Evolutionary conservation across 2,888 invertebrate species (phyloP).

Genomic region (Galerucella calmariensis): DNA sequence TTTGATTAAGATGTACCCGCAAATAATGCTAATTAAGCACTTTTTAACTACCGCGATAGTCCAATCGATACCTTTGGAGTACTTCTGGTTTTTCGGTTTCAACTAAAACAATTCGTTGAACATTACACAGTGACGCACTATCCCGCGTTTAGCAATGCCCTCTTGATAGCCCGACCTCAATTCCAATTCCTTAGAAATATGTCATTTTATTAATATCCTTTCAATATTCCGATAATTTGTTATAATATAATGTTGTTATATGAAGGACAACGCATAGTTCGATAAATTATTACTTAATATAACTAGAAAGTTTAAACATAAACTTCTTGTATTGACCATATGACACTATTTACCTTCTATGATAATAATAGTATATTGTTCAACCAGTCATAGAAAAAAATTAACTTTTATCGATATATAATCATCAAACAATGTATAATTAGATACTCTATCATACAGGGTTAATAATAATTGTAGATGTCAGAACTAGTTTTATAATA

Average conservation of each 20-base stretch:
- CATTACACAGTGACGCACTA: no score
- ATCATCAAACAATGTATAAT: not conserved
- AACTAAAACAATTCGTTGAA: no score
- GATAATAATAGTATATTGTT: not conserved
- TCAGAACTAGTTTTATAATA: no score
- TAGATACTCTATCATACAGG: no score
- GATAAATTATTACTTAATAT: not conserved
- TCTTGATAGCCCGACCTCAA: no score
- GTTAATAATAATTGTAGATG: no score
- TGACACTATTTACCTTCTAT: not conserved
- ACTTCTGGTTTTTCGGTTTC: no score
- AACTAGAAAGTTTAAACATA: conserved; percentile 1
- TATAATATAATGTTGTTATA: not conserved
- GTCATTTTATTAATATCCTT: not conserved
- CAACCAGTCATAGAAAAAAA: no score
- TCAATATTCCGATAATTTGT: not conserved
- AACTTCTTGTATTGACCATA: not conserved
- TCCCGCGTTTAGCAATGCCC: no score
- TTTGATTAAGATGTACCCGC: not conserved
- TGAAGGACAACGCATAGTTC: not conserved
- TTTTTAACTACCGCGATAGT: no score
- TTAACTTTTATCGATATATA: not conserved
- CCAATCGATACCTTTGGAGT: no score
- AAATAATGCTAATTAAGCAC: no score
- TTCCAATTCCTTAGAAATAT: not conserved